Percentiles rank a stretch among this genome's conserved stretches.
Conservation (phyloP, 2,797 vertebrate genomes). For the Rhinoraja longicauda region DNA sequence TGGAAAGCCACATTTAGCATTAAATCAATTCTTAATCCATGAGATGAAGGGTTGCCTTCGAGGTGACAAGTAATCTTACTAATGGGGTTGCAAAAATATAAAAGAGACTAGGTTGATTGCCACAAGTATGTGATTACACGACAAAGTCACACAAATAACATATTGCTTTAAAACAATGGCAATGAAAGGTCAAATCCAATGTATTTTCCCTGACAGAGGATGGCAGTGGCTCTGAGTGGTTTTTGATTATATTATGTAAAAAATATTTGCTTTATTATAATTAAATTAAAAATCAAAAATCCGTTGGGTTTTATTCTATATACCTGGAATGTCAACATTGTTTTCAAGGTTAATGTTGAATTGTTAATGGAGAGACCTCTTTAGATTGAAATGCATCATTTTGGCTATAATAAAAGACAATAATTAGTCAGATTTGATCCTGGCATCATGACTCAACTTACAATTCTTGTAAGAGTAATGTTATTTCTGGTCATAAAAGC, state of each 20-base stretch:
- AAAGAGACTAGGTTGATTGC: neutral
- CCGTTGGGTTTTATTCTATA: no score
- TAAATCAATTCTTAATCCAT: constrained; percentile 5
- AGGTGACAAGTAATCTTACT: neutral
- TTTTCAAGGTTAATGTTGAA: neutral
- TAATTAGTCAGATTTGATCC: neutral
- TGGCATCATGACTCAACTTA: neutral
- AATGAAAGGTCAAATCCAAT: neutral
- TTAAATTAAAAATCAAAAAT: no score
- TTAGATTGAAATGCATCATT: neutral
- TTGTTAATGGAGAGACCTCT: neutral
- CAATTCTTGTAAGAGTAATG: neutral
- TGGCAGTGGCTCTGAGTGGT: neutral
- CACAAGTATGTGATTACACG: neutral
- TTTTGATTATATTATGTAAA: no score
- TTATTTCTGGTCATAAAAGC: neutral
- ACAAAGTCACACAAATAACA: neutral
- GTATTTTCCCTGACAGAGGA: neutral
- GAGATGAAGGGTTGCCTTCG: neutral
- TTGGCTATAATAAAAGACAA: neutral
- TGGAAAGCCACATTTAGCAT: neutral
- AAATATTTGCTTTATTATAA: constrained; percentile 7
- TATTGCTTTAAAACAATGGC: neutral
- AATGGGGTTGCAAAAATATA: neutral
- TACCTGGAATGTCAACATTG: no score